phyloP scores from a whole-genome alignment of 2,113 vertebrate genomes.

The Hiodon tergisus region DNA sequence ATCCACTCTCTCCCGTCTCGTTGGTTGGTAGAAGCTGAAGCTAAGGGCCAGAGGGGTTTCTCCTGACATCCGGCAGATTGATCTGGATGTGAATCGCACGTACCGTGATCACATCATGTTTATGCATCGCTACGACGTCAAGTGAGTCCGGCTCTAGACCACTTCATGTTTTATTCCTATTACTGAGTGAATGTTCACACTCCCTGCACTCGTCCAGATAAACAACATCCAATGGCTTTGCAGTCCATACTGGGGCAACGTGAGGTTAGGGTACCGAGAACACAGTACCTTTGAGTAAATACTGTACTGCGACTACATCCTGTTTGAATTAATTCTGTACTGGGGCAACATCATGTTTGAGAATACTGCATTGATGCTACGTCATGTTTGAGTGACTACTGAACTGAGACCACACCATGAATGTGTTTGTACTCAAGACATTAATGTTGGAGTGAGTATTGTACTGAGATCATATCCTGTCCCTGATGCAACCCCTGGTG shows the following conservation, averaged over 20 bases:
- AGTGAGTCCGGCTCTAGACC: conserved; percentile 62
- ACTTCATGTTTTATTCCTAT: background rate
- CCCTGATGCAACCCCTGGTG: too few species aligned
- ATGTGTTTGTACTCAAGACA: too few species aligned
- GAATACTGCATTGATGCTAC: too few species aligned
- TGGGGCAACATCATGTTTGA: too few species aligned
- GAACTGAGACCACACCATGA: too few species aligned
- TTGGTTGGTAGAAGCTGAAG: conserved; percentile 75
- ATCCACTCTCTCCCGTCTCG: background rate
- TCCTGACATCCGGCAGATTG: conserved; percentile 91
- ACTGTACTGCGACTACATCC: too few species aligned
- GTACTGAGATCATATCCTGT: too few species aligned
- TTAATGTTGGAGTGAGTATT: too few species aligned
- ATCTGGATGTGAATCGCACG: conserved; percentile 93
- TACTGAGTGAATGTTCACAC: background rate
- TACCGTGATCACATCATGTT: conserved; percentile 98
- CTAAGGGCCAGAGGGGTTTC: conserved; percentile 73
- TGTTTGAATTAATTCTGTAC: too few species aligned
- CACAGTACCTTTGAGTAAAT: too few species aligned
- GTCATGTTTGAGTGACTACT: too few species aligned
- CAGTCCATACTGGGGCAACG: background rate
- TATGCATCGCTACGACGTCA: conserved; percentile 91
- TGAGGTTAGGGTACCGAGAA: background rate
- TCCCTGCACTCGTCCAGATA: background rate
- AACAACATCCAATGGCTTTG: background rate